Percentiles rank a stretch among this genome's conserved stretches.
Conservation (phyloP, 1,140 invertebrate genomes). For the Papilio xuthus region DNA sequence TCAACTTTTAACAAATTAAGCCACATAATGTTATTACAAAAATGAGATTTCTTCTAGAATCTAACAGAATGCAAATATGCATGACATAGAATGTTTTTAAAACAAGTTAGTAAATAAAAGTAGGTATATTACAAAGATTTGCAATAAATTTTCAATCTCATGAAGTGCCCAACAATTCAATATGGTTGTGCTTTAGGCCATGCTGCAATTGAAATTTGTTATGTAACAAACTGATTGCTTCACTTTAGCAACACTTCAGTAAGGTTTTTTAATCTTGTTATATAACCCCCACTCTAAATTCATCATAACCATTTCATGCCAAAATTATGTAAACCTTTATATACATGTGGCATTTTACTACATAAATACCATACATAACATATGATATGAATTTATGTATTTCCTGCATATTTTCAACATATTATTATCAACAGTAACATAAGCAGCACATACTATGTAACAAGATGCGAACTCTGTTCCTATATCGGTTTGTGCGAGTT, state of each 20-base stretch:
- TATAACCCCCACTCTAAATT: slow-evolving; percentile 1
- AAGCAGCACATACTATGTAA: background rate
- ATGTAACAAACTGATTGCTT: slow-evolving; percentile 19
- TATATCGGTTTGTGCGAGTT: slow-evolving; percentile 1
- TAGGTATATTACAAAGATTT: background rate
- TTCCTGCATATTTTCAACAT: background rate
- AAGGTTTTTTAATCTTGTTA: slow-evolving; percentile 19
- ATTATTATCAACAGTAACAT: background rate
- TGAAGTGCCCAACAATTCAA: background rate
- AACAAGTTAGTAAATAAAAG: background rate
- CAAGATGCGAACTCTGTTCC: background rate
- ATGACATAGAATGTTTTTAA: background rate
- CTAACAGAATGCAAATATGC: too few relatives aligned
- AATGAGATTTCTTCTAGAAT: too few relatives aligned
- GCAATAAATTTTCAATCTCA: background rate
- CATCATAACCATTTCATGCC: slow-evolving; percentile 5
- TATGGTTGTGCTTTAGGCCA: background rate
- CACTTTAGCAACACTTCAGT: background rate
- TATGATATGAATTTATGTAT: background rate
- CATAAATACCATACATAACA: background rate
- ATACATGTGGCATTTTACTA: background rate
- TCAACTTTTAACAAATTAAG: too few relatives aligned
- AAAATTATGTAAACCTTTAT: slow-evolving; percentile 7
- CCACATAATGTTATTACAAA: too few relatives aligned
- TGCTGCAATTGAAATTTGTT: background rate